Conservation (phyloP, 2,113 vertebrate genomes). For the Synodontis membranacea region DNA sequence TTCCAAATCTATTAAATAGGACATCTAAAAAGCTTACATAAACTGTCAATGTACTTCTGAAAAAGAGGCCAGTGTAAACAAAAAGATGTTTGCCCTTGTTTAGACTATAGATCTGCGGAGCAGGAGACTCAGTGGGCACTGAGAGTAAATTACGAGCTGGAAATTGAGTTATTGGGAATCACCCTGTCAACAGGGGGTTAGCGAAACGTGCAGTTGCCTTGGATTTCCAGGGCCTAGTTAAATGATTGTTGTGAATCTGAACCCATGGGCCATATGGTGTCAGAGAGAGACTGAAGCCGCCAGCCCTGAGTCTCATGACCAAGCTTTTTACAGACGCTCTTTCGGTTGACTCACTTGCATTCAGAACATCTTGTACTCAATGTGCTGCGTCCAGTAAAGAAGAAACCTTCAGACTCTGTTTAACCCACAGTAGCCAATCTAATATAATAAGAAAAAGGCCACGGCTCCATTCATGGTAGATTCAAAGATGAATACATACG, state of each 20-base stretch:
- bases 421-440: neutral
- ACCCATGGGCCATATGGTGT: constrained; percentile 44
- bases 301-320: constrained; percentile 39
- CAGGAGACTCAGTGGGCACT: constrained; percentile 48
- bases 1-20: neutral
- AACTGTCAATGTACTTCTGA: neutral
- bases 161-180: constrained; percentile 58
- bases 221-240: constrained; percentile 58
- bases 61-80: constrained; percentile 37
- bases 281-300: constrained; percentile 57
- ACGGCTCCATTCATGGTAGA: neutral
- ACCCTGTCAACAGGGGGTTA: constrained; percentile 57
- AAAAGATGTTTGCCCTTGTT: constrained; percentile 48
- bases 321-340: constrained; percentile 31
- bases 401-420: constrained; percentile 20
- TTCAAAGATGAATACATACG: neutral
- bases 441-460: neutral
- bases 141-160: constrained; percentile 57
- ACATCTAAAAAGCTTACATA: constrained; percentile 1
- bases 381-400: neutral
- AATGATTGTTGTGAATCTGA: constrained; percentile 56
- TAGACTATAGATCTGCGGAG: constrained; percentile 46
- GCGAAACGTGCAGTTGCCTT: constrained; percentile 57
- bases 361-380: constrained; percentile 22
- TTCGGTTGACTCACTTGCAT: constrained; percentile 56